Evolutionary conservation across 2,888 invertebrate genomes (phyloP).

Genomic region (Cataglyphis cursor): DNA sequence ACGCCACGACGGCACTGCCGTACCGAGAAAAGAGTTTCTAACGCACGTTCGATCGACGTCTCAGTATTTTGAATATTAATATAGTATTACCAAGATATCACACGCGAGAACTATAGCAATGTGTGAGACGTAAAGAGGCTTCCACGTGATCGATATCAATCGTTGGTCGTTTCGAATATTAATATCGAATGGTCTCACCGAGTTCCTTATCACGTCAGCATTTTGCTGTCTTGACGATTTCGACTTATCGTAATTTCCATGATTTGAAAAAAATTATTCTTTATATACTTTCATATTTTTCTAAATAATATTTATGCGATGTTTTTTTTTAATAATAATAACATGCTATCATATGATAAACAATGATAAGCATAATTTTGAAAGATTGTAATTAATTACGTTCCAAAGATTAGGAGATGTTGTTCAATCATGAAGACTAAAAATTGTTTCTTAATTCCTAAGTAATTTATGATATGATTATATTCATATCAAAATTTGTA

Average conservation of each 20-base stretch:
- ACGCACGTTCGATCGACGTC: slow-evolving; percentile 44
- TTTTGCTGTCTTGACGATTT: neutral
- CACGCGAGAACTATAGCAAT: slow-evolving; percentile 51
- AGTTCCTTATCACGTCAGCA: slow-evolving; percentile 6
- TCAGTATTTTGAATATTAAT: slow-evolving; percentile 50
- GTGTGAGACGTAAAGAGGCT: slow-evolving; percentile 12
- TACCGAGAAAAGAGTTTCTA: slow-evolving; percentile 40
- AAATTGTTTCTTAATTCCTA: neutral
- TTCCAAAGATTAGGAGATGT: neutral
- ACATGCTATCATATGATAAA: neutral
- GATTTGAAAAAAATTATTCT: neutral
- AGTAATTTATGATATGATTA: neutral
- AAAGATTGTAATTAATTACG: neutral
- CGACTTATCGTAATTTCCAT: neutral
- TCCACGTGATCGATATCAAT: slow-evolving; percentile 49
- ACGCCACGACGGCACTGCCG: slow-evolving; percentile 49
- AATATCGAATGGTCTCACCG: slow-evolving; percentile 25
- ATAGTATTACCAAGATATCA: slow-evolving; percentile 35
- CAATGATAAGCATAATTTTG: neutral
- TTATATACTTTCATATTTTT: neutral
- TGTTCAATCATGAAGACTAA: neutral
- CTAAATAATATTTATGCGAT: neutral
- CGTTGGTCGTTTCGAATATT: slow-evolving; percentile 20
- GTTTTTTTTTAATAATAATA: neutral
- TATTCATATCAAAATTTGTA: slow-evolving; percentile 13